phyloP scores from a whole-genome alignment of 2,113 vertebrate genomes.

The Mus spicilegus region DNA sequence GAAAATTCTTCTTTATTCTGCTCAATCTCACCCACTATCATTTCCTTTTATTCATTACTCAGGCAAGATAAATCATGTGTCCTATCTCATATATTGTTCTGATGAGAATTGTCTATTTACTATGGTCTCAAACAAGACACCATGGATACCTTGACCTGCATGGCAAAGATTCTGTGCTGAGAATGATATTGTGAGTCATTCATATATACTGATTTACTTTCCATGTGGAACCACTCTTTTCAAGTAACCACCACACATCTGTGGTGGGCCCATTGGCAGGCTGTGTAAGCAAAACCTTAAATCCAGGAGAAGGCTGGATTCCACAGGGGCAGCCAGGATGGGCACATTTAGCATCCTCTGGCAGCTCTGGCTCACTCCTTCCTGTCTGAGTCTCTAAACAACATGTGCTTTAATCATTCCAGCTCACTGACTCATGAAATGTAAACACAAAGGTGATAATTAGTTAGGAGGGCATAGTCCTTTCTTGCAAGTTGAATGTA shows the following conservation, averaged over 20 bases:
- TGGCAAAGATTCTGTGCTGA: neutral
- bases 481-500: constrained; percentile 25
- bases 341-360: neutral
- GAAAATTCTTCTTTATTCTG: neutral
- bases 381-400: neutral
- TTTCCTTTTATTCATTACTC: neutral
- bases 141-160: neutral
- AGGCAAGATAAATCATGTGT: neutral
- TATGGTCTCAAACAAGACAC: neutral
- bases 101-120: neutral
- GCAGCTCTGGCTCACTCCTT: neutral
- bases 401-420: constrained; percentile 55
- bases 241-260: neutral
- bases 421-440: constrained; percentile 65
- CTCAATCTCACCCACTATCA: neutral
- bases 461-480: constrained; percentile 72
- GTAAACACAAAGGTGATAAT: constrained; percentile 77
- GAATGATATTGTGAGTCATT: neutral
- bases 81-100: neutral
- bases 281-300: constrained; percentile 34
- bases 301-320: neutral
- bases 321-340: neutral
- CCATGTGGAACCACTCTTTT: constrained; percentile 43
- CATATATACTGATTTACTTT: neutral
- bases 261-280: neutral